phyloP scores from a whole-genome alignment of 2,113 vertebrate genomes.

The Periophthalmus modestus region DNA sequence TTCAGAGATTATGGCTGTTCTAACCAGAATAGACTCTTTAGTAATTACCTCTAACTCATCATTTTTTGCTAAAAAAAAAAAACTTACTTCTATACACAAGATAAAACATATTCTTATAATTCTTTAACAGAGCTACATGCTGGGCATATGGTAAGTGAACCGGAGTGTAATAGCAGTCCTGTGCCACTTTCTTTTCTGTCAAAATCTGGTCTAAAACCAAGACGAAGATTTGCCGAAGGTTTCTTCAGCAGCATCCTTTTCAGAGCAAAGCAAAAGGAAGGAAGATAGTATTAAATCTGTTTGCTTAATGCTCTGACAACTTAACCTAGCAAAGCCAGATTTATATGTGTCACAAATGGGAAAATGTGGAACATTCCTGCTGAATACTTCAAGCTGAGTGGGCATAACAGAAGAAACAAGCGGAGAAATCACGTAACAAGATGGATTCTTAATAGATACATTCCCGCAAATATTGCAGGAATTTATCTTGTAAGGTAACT shows the following conservation, averaged over 20 bases:
- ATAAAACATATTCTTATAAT: conserved; percentile 37
- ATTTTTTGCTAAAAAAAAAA: not conserved
- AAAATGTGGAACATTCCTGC: too few species aligned
- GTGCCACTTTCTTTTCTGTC: conserved; percentile 69
- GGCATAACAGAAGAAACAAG: too few species aligned
- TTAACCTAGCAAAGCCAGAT: too few species aligned
- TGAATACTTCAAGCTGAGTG: too few species aligned
- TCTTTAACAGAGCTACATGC: conserved; percentile 65
- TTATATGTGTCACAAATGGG: too few species aligned
- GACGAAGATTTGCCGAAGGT: conserved; percentile 63
- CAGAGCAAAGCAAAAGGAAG: conserved; percentile 65
- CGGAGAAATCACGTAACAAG: too few species aligned
- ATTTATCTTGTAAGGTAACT: not conserved
- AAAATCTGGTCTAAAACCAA: conserved; percentile 51
- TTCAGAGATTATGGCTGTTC: conserved; percentile 33
- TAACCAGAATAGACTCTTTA: conserved; percentile 20
- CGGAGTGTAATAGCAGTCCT: conserved; percentile 39
- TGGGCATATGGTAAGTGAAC: conserved; percentile 71
- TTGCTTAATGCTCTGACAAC: conserved; percentile 57
- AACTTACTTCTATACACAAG: not conserved
- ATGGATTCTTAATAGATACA: too few species aligned
- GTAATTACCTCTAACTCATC: not conserved
- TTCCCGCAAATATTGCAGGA: too few species aligned
- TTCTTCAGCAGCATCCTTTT: conserved; percentile 69
- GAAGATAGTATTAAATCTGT: conserved; percentile 59